Percentiles rank a stretch among this genome's conserved stretches.
These are phyloP conservation scores for honey bee (Apis mellifera) DNA, from an alignment of 1,140 invertebrate genomes.

Conservation along the genomic window DNA sequence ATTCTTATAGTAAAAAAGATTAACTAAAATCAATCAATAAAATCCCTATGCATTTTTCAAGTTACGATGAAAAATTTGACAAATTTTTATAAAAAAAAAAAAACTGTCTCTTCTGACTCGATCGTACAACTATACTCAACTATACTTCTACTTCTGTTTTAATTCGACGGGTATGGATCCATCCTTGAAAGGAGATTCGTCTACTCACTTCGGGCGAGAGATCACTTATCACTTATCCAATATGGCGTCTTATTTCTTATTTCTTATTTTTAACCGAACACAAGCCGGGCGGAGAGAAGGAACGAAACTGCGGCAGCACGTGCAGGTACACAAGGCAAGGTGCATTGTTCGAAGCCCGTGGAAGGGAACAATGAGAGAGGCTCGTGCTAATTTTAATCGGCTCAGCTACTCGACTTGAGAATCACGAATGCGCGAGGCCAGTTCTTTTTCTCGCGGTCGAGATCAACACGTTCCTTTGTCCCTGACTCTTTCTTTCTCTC, in stretches of 20 bases:
- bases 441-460: constrained; percentile 27
- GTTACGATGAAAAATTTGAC: too few species aligned
- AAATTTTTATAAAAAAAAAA: too few species aligned
- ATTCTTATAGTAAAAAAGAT: too few species aligned
- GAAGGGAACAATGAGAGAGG: constrained; percentile 50
- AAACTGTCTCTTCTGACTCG: too few species aligned
- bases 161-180: too few species aligned
- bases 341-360: constrained; percentile 34
- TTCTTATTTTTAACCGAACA: neutral
- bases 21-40: too few species aligned
- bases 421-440: constrained; percentile 13
- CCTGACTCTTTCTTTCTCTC: neutral
- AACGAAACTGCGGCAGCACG: neutral
- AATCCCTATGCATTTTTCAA: too few species aligned
- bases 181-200: neutral
- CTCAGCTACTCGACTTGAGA: constrained; percentile 34
- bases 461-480: constrained; percentile 23
- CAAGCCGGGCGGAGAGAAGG: neutral
- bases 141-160: too few species aligned
- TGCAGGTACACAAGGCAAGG: constrained; percentile 22
- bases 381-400: constrained; percentile 65
- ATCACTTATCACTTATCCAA: neutral
- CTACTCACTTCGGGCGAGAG: neutral
- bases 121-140: too few species aligned
- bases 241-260: neutral